phyloP scores from a whole-genome alignment of 92 coral and sea anemone genomes.

The Heliopora coerulea region DNA sequence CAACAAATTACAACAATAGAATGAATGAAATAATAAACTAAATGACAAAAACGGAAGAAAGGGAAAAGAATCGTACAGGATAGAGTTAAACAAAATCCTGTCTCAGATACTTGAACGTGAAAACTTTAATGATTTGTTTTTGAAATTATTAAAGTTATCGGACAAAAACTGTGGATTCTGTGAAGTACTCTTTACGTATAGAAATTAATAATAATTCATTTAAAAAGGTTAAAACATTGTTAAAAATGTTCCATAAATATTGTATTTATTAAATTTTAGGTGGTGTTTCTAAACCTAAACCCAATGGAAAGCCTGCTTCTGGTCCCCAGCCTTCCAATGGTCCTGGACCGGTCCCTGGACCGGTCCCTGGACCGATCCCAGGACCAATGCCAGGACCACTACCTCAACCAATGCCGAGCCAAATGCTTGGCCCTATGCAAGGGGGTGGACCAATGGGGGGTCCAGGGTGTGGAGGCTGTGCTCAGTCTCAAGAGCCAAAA shows the following conservation, averaged over 20 bases:
- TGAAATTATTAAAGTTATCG: too few species aligned
- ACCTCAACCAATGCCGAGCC: neutral
- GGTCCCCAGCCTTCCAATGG: neutral
- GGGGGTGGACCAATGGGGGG: slow-evolving; percentile 37
- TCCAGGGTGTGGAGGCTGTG: slow-evolving; percentile 44
- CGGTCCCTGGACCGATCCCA: slow-evolving; percentile 11
- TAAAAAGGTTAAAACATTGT: too few species aligned
- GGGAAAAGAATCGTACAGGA: too few species aligned
- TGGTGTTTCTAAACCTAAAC: neutral
- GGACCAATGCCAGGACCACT: slow-evolving; percentile 1
- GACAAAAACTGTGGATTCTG: too few species aligned
- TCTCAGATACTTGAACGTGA: too few species aligned
- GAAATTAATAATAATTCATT: too few species aligned
- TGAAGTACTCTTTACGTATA: too few species aligned
- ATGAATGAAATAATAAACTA: too few species aligned
- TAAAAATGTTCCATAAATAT: neutral
- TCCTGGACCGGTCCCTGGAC: neutral
- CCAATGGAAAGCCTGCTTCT: neutral
- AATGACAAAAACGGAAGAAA: too few species aligned
- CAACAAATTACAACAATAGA: too few species aligned
- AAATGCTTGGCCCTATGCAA: slow-evolving; percentile 14
- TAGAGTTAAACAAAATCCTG: too few species aligned
- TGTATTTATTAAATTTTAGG: slow-evolving; percentile 25
- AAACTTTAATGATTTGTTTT: too few species aligned
- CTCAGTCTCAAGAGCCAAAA: slow-evolving; percentile 35